These are phyloP conservation scores for Mustela erminea DNA, from an alignment of 2,797 vertebrate genomes.

Conservation along the genomic window DNA sequence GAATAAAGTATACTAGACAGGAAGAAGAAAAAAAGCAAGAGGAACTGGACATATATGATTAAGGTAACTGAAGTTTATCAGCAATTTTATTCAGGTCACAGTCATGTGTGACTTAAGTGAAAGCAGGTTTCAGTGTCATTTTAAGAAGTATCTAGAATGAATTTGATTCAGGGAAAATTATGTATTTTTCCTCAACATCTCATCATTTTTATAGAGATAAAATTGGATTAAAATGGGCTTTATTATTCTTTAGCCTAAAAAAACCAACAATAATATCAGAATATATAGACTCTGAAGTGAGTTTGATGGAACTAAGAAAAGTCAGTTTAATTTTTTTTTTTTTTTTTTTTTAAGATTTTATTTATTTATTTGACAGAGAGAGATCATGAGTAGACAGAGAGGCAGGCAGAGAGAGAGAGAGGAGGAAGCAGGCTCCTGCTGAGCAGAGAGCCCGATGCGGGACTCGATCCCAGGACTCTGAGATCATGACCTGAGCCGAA, in stretches of 20 bases:
- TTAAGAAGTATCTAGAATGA: neutral
- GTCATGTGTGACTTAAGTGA: neutral
- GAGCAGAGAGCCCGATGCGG: too few relatives aligned
- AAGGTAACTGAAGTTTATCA: neutral
- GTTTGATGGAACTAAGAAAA: neutral
- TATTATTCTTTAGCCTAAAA: neutral
- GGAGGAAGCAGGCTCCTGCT: too few relatives aligned
- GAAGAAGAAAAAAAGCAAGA: neutral
- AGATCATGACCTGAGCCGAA: too few relatives aligned
- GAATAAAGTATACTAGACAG: neutral
- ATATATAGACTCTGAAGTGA: neutral
- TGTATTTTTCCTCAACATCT: neutral
- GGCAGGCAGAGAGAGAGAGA: too few relatives aligned
- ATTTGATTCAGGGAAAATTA: neutral
- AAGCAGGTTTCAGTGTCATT: neutral
- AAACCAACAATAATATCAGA: neutral
- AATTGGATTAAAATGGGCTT: neutral
- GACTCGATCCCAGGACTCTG: too few relatives aligned
- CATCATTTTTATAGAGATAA: neutral
- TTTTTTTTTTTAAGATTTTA: too few relatives aligned
- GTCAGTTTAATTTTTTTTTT: neutral
- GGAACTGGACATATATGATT: neutral
- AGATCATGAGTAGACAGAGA: too few relatives aligned
- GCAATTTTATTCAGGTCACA: neutral
- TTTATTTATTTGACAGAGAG: too few relatives aligned